Evolutionary conservation across 2,797 vertebrate species (phyloP).

Genomic region (Aselliscus stoliczkanus): DNA sequence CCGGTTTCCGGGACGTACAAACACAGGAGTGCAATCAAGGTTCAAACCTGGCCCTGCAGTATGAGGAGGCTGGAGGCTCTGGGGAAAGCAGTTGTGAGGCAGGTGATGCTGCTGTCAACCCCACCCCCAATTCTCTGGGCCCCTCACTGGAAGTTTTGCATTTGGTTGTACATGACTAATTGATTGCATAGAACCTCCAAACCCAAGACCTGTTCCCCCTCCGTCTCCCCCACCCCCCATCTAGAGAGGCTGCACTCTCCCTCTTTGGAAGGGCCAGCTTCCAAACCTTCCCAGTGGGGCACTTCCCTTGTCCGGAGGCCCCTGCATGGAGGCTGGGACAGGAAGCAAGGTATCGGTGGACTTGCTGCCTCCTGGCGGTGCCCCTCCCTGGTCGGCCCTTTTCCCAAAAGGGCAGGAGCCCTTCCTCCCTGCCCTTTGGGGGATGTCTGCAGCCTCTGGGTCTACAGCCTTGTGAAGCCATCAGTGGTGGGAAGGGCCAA

Average conservation of each 20-base stretch:
- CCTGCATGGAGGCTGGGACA: background rate
- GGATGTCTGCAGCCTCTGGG: too few species aligned
- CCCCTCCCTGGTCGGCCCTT: background rate
- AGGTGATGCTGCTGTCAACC: background rate
- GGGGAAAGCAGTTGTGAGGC: too few species aligned
- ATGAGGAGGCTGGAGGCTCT: background rate
- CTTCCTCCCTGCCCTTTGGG: background rate
- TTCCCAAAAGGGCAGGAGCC: background rate
- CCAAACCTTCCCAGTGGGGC: background rate
- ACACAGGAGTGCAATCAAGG: background rate
- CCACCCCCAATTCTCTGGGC: background rate
- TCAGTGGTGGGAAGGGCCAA: rapidly evolving
- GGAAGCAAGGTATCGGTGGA: background rate
- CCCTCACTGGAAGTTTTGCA: rapidly evolving
- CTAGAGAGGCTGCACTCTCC: background rate
- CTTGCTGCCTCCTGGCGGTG: background rate
- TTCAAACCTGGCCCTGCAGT: background rate
- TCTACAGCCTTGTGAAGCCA: background rate
- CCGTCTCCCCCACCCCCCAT: background rate
- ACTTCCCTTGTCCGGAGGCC: background rate
- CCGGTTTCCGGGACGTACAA: background rate
- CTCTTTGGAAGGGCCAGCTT: background rate
- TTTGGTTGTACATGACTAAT: background rate
- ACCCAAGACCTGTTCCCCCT: too few species aligned
- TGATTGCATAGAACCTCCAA: background rate